Base-by-base conservation (phyloP, 2,113 vertebrate species). In the Lampris megalopsis region DNA sequence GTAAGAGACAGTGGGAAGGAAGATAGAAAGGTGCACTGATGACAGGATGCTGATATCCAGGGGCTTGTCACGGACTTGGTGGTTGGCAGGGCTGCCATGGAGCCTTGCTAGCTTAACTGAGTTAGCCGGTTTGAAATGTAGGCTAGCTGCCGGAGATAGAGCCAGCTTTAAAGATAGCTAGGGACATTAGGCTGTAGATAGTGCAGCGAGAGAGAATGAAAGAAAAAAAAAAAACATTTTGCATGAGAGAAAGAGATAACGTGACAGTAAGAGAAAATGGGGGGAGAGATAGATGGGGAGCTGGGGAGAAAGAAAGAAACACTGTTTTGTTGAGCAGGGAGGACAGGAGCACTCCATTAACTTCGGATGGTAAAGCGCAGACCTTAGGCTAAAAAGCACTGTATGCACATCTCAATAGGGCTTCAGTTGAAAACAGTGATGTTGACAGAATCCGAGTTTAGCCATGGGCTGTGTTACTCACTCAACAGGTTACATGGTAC, bases 31-130 rank as follows among this genome's bases (percentile, higher is more conserved):
- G 65, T 68, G 24, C 10, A 69, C 47, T 54, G 69, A 83, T 63
- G 85, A 75, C 88, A 80, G 68, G 69, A 83, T 76, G 84, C 42
- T 59, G 47, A 50, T 56, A 81, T 71, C 81, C 64, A 9, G 35
- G 53, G 83, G 71, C 61, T 42, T 74, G 61, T 36, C 40, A 35
- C n/a, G 72, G 41, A 58, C 67, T 65, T 61, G 41, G 54, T 71
- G 76, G 68, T 60, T 63, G 63, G 62, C 56, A 63, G 54, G 71
- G 54, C 35, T 58, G 56, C 43, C 66, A 67, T 35, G 2, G 42
- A 71, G 60, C 73, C 71, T 66, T 13, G 42, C 6, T 64, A 56
- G 60, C 71, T 62, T 52, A 67, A 71, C 69, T 71, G 76, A 79
- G 58, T 81, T 59, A 42, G 79, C 40, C 80, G 69, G 52, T 42